phyloP scores from a whole-genome alignment of 2,797 vertebrate species.

The Gadopsis bispinosus region DNA sequence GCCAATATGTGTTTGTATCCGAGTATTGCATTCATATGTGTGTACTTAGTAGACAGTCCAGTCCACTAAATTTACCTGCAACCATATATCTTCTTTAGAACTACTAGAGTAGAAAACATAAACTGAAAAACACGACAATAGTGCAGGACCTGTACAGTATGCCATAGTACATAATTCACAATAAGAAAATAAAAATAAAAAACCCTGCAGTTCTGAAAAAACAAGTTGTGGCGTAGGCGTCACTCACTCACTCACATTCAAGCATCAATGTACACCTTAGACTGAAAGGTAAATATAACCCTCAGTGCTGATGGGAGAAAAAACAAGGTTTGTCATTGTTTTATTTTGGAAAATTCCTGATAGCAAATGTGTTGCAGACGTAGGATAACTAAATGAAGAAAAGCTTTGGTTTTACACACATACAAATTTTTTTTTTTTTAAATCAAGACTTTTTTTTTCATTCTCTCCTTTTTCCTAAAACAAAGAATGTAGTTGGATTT shows the following conservation, averaged over 20 bases:
- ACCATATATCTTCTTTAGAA: not conserved
- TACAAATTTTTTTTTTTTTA: not conserved
- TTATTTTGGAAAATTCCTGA: conserved; percentile 69
- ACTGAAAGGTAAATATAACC: conserved; percentile 23
- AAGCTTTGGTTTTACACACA: conserved; percentile 29
- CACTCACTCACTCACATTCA: conserved; percentile 8
- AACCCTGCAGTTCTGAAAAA: conserved; percentile 14
- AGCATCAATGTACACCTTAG: conserved; percentile 17
- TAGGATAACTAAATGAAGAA: conserved; percentile 30
- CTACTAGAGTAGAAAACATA: not conserved
- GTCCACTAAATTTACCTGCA: not conserved
- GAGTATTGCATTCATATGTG: not conserved
- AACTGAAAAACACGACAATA: not conserved
- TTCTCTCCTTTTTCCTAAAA: conserved; percentile 53
- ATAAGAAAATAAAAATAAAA: conserved; percentile 18
- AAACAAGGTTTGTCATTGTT: conserved; percentile 30
- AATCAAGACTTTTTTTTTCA: not conserved
- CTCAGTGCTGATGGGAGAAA: conserved; percentile 55
- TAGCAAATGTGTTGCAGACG: conserved; percentile 51
- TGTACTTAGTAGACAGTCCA: not conserved
- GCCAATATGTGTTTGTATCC: not conserved
- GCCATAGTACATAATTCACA: not conserved
- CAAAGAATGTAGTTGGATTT: conserved; percentile 50
- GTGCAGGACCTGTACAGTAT: not conserved
- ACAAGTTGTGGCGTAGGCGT: not conserved